Conservation (phyloP, 2,797 vertebrate genomes). For the Jordanella pulchra region DNA sequence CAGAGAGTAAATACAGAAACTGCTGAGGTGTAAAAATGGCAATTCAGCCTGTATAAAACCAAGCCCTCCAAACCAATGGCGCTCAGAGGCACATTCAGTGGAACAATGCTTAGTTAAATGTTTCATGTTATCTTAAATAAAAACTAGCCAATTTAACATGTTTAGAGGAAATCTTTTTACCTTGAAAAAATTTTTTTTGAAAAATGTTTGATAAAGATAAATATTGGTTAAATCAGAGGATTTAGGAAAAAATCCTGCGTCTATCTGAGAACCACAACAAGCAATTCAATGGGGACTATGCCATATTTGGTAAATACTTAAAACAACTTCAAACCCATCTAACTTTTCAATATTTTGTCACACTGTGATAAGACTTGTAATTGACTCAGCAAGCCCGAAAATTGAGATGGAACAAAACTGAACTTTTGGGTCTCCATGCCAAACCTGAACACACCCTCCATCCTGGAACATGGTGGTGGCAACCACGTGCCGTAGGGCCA, state of each 20-base stretch:
- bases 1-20: constrained; percentile 38
- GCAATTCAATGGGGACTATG: not conserved
- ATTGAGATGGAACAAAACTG: not conserved
- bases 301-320: not conserved
- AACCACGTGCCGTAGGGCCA: not conserved
- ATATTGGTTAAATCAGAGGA: constrained; percentile 9
- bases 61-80: constrained; percentile 11
- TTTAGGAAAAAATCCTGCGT: constrained; percentile 26
- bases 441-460: not conserved
- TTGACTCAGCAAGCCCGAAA: not conserved
- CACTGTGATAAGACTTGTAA: constrained; percentile 2
- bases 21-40: constrained; percentile 38
- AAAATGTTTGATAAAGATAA: not conserved
- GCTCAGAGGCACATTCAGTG: constrained; percentile 13
- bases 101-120: constrained; percentile 33
- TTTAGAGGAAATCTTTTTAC: constrained; percentile 9
- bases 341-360: not conserved
- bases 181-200: not conserved
- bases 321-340: not conserved
- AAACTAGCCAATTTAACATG: constrained; percentile 14
- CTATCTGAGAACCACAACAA: constrained; percentile 23
- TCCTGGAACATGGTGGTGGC: not conserved
- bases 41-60: constrained; percentile 13
- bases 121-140: constrained; percentile 19
- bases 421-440: not conserved